phyloP scores from a whole-genome alignment of 2,113 vertebrate genomes.

The Taxidea taxus region DNA sequence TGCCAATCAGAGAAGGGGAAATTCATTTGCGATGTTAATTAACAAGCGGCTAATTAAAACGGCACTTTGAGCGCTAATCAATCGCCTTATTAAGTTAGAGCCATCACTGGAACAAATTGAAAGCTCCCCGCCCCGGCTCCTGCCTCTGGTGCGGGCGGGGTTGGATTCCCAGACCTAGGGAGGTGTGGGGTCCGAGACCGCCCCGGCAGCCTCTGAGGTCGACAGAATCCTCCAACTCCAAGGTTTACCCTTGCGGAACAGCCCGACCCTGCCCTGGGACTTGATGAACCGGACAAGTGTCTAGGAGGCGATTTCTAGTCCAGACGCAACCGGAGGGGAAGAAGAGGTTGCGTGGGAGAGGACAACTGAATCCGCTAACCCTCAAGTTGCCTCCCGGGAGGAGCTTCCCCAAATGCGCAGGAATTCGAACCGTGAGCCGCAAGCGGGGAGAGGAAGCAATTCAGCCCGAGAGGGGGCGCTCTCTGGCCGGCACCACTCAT shows the following conservation, averaged over 20 bases:
- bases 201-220: not conserved
- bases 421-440: not conserved
- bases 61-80: slow-evolving; percentile 90
- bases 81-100: slow-evolving; percentile 88
- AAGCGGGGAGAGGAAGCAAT: not conserved
- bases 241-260: not conserved
- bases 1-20: slow-evolving; percentile 84
- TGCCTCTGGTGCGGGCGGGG: slow-evolving; percentile 35
- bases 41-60: slow-evolving; percentile 90
- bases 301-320: not conserved
- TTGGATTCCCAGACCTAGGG: not conserved
- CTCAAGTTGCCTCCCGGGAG: not conserved
- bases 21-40: slow-evolving; percentile 87
- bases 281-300: not conserved
- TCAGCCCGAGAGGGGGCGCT: slow-evolving; percentile 38
- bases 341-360: not conserved
- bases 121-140: slow-evolving; percentile 83
- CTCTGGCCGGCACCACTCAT: not conserved
- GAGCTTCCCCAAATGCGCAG: not conserved
- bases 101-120: slow-evolving; percentile 87
- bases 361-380: not conserved
- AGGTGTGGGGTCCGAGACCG: slow-evolving; percentile 55
- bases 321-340: not conserved
- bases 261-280: not conserved
- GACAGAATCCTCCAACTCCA: not conserved